Percentiles rank a stretch among this genome's conserved stretches.
These are phyloP conservation scores for Scortum barcoo DNA, from an alignment of 2,113 vertebrate species.

Conservation along the genomic window DNA sequence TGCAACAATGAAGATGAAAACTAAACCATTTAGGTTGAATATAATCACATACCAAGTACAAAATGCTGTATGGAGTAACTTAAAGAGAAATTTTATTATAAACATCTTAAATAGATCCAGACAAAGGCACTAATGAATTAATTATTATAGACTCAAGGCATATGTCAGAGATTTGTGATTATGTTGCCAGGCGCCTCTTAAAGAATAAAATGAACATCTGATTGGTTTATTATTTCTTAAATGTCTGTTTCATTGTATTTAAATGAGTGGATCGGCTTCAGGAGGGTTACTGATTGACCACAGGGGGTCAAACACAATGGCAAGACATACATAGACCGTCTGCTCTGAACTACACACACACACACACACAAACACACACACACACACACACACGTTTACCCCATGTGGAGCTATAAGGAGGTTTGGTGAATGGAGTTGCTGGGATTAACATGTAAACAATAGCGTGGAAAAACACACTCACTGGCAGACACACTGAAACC, in stretches of 20 bases:
- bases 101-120: background rate
- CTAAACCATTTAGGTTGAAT: too few species aligned
- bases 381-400: conserved; percentile 36
- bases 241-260: conserved; percentile 67
- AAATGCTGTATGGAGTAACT: too few species aligned
- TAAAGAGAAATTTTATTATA: background rate
- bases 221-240: conserved; percentile 37
- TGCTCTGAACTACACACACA: conserved; percentile 46
- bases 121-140: background rate
- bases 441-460: conserved; percentile 76
- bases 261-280: conserved; percentile 56
- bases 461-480: conserved; percentile 46
- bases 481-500: conserved; percentile 28
- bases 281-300: conserved; percentile 40
- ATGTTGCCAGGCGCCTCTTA: background rate
- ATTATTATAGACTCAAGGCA: background rate
- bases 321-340: conserved; percentile 44
- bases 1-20: too few species aligned
- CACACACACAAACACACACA: conserved; percentile 40
- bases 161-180: background rate
- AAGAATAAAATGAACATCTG: conserved; percentile 5
- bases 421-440: conserved; percentile 53
- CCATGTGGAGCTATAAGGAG: conserved; percentile 57
- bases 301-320: conserved; percentile 69
- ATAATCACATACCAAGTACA: too few species aligned